These are phyloP conservation scores for Saxicola maurus DNA, from an alignment of 2,797 vertebrate species.

Conservation along the genomic window DNA sequence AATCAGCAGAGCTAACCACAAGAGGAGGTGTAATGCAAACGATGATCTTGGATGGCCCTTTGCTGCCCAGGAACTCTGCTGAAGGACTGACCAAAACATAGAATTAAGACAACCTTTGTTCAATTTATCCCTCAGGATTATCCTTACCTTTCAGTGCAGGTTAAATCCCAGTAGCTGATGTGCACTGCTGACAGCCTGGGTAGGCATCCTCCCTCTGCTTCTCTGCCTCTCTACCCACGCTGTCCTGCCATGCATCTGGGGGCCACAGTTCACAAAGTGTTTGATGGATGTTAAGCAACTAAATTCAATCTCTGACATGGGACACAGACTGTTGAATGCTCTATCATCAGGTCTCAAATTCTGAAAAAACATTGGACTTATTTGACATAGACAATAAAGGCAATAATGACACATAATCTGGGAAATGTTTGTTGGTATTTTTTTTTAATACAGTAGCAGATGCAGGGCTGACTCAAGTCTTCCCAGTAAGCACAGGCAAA, in stretches of 20 bases:
- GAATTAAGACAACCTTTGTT: not conserved
- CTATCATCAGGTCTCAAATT: not conserved
- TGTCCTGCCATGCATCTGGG: not conserved
- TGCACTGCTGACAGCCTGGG: not conserved
- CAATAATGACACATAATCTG: conserved; percentile 1
- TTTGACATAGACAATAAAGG: not conserved
- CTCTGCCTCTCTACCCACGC: not conserved
- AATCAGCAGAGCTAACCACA: not conserved
- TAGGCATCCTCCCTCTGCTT: not conserved
- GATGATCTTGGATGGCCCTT: not conserved
- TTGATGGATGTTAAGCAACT: not conserved
- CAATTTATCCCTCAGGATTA: not conserved
- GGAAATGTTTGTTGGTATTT: not conserved
- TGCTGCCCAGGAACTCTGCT: not conserved
- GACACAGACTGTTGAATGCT: not conserved
- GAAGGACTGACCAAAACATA: not conserved
- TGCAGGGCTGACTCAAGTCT: conserved; percentile 34
- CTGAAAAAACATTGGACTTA: not conserved
- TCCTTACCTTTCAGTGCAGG: not conserved
- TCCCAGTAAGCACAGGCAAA: conserved; percentile 38
- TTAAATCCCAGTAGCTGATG: not conserved
- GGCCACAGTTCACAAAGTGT: not conserved
- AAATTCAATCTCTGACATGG: not conserved
- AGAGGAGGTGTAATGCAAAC: rapidly evolving
- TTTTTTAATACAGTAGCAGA: not conserved